These are phyloP conservation scores for Mactra quadrangularis DNA, from an alignment of 1,140 invertebrate genomes.

Conservation along the genomic window DNA sequence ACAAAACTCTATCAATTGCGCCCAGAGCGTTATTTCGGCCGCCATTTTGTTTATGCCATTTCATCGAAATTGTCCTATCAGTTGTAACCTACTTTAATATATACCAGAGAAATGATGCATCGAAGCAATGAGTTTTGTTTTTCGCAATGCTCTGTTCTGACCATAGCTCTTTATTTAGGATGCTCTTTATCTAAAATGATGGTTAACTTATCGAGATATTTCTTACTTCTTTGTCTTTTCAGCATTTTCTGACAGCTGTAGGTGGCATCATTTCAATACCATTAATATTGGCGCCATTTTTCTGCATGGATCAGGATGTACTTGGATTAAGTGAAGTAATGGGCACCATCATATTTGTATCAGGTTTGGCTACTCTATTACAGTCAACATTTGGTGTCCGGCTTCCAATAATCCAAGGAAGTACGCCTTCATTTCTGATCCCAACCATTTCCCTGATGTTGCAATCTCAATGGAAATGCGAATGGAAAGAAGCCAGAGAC, in stretches of 20 bases:
- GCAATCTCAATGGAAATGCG: conserved; percentile 91
- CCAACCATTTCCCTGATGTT: conserved; percentile 92
- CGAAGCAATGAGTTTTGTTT: no score
- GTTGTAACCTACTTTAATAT: no score
- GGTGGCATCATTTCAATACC: conserved; percentile 65
- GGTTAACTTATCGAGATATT: no score
- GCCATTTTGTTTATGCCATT: no score
- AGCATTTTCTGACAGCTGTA: conserved; percentile 69
- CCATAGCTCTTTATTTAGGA: no score
- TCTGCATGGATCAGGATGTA: conserved; percentile 90
- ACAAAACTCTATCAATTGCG: no score
- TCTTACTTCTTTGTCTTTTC: neutral
- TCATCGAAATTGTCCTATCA: no score
- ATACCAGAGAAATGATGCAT: no score
- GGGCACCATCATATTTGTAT: conserved; percentile 94
- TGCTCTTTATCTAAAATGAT: no score
- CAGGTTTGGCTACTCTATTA: conserved; percentile 86
- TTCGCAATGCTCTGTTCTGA: no score
- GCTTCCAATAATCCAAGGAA: conserved; percentile 89
- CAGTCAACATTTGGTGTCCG: conserved; percentile 66
- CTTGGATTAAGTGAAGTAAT: conserved; percentile 87
- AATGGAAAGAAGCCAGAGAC: conserved; percentile 73
- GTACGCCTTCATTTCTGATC: conserved; percentile 92
- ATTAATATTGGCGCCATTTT: conserved; percentile 89
- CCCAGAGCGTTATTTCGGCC: no score